Percentiles rank a stretch among this genome's conserved stretches.
Evolutionary conservation across 2,113 vertebrate genomes (phyloP).

Genomic region (Tor tambroides): DNA sequence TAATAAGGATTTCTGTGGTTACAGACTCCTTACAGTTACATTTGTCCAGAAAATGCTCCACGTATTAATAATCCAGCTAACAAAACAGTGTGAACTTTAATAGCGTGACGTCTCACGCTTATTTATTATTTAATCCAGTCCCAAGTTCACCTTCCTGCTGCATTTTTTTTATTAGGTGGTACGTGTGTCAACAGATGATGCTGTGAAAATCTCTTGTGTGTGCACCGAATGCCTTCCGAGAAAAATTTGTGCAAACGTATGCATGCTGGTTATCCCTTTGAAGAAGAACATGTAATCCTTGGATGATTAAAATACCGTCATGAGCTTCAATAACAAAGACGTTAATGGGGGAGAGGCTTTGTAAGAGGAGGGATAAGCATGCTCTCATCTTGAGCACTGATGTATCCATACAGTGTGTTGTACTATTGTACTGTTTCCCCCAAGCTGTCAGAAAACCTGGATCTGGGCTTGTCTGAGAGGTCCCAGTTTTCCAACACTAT

Average conservation of each 20-base stretch:
- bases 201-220: conserved; percentile 27
- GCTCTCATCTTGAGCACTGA: conserved; percentile 26
- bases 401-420: conserved; percentile 6
- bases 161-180: not conserved
- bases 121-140: not conserved
- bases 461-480: conserved; percentile 18
- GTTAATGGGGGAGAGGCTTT: conserved; percentile 47
- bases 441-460: conserved; percentile 31
- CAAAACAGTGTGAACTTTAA: not conserved
- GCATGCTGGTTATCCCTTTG: conserved; percentile 43
- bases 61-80: not conserved
- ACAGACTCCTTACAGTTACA: not conserved
- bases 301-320: conserved; percentile 54
- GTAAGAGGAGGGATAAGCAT: conserved; percentile 52
- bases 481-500: conserved; percentile 27
- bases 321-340: conserved; percentile 48
- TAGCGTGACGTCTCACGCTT: not conserved
- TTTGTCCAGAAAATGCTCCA: not conserved
- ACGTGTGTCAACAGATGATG: conserved; percentile 26
- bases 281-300: conserved; percentile 55
- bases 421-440: conserved; percentile 31
- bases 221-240: conserved; percentile 29
- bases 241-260: conserved; percentile 37
- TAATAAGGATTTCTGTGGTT: not conserved
- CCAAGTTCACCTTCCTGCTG: conserved; percentile 9